Evolutionary conservation across 2,888 invertebrate genomes (phyloP).

Genomic region (Machimus rusticus): DNA sequence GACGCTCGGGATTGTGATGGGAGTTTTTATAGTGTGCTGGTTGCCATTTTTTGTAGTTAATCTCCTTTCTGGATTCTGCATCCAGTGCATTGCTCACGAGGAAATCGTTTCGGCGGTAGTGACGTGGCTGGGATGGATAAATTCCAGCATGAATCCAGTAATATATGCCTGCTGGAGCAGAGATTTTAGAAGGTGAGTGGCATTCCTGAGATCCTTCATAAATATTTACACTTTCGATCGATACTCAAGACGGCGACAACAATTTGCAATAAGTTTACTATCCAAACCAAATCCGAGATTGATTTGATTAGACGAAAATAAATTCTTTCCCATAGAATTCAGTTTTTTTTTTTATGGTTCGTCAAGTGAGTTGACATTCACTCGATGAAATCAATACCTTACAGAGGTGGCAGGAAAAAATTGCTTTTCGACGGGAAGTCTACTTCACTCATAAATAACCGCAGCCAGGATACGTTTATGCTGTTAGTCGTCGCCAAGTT

Average conservation of each 20-base stretch:
- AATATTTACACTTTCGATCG: neutral
- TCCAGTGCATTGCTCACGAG: slow-evolving; percentile 85
- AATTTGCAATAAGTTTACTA: neutral
- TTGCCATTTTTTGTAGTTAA: slow-evolving; percentile 97
- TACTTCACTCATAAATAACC: neutral
- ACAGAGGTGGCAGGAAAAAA: neutral
- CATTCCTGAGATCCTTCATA: neutral
- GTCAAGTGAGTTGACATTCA: neutral
- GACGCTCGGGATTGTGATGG: slow-evolving; percentile 96
- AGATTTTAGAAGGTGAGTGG: slow-evolving; percentile 88
- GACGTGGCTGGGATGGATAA: slow-evolving; percentile 95
- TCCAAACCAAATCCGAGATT: neutral
- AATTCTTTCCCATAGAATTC: neutral
- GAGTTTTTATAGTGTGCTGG: slow-evolving; percentile 97
- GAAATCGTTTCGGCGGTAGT: slow-evolving; percentile 88
- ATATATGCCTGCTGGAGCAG: slow-evolving; percentile 99
- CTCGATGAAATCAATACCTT: neutral
- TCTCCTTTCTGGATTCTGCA: slow-evolving; percentile 87
- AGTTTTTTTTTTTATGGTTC: neutral
- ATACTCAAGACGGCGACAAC: neutral
- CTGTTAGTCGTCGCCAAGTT: neutral
- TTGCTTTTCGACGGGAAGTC: neutral
- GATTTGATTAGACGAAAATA: neutral
- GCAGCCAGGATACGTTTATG: neutral
- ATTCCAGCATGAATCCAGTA: slow-evolving; percentile 95